Conservation (phyloP, 92 coral and sea anemone genomes). For the Phenganax stokvisi region DNA sequence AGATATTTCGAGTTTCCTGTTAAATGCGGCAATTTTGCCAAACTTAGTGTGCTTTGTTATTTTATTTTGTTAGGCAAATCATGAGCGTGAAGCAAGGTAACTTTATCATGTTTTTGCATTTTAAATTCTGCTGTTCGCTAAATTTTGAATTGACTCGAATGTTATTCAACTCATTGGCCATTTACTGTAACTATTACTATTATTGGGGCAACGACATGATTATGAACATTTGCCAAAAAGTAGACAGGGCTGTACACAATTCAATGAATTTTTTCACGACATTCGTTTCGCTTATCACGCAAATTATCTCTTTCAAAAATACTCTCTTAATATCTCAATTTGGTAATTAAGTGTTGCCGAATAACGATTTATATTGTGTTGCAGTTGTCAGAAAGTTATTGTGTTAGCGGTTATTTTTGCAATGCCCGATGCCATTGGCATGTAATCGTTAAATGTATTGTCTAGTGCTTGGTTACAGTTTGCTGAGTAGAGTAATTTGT, state of each 20-base stretch:
- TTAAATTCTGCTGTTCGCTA: neutral
- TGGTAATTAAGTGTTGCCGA: neutral
- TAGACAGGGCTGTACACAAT: neutral
- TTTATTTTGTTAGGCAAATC: slow-evolving; percentile 24
- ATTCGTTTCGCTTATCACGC: slow-evolving; percentile 14
- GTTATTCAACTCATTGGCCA: neutral
- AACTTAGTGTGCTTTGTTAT: neutral
- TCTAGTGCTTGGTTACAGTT: neutral
- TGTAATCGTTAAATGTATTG: neutral
- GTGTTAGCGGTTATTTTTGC: slow-evolving; percentile 2
- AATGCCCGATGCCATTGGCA: neutral
- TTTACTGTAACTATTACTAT: neutral
- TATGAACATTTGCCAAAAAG: slow-evolving; percentile 2
- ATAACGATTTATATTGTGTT: neutral
- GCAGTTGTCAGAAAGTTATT: neutral
- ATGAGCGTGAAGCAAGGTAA: slow-evolving; percentile 28
- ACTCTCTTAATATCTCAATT: neutral
- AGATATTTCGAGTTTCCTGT: neutral
- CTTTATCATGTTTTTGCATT: neutral
- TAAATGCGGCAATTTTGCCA: neutral
- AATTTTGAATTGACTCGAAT: neutral
- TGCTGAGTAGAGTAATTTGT: slow-evolving; percentile 15
- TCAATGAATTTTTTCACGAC: slow-evolving; percentile 7
- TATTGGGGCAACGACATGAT: neutral
- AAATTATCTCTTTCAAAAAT: slow-evolving; percentile 8